These are phyloP conservation scores for Chlorops oryzae DNA, from an alignment of 1,140 invertebrate species.

Conservation along the genomic window DNA sequence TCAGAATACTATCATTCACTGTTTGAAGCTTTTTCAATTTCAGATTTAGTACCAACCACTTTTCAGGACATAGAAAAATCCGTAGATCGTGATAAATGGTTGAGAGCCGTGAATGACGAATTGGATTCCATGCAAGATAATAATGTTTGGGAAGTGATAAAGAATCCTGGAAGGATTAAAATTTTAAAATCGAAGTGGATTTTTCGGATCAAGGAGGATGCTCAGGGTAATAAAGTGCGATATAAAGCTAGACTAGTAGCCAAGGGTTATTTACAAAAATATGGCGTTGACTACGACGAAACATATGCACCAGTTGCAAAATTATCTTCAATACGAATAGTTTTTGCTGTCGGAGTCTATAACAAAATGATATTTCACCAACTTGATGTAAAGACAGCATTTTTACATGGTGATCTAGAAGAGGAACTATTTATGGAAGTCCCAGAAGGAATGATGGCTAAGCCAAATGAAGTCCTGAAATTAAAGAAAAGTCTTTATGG, in stretches of 20 bases:
- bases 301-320: conserved; percentile 24
- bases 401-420: conserved; percentile 42
- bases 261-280: conserved; percentile 16
- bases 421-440: conserved; percentile 42
- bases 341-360: conserved; percentile 17
- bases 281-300: conserved; percentile 18
- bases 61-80: too few species aligned
- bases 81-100: too few species aligned
- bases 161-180: too few species aligned
- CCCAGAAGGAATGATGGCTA: conserved; percentile 28
- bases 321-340: conserved; percentile 21
- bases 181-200: too few species aligned
- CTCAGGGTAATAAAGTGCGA: too few species aligned
- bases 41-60: too few species aligned
- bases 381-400: conserved; percentile 42
- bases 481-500: conserved; percentile 47
- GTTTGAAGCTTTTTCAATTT: too few species aligned
- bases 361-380: conserved; percentile 16
- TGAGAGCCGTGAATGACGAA: too few species aligned
- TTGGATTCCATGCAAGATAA: too few species aligned
- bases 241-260: conserved; percentile 35
- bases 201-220: too few species aligned
- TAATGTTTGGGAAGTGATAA: too few species aligned
- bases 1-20: too few species aligned
- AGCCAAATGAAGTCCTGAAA: conserved; percentile 22